phyloP scores from a whole-genome alignment of 2,113 vertebrate genomes.

The Psittacula cyanocephala region DNA sequence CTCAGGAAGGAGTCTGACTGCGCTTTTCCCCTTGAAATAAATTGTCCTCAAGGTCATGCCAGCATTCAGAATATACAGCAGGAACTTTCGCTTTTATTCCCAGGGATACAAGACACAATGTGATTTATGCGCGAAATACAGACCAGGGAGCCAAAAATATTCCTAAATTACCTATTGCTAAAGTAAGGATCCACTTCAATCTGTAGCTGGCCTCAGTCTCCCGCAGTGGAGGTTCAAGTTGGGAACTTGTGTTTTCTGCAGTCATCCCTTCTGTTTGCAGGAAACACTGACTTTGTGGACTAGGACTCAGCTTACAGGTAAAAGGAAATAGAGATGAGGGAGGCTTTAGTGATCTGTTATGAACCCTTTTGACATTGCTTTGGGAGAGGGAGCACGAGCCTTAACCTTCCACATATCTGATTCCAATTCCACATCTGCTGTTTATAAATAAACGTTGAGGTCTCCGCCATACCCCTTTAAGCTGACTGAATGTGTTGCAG shows the following conservation, averaged over 20 bases:
- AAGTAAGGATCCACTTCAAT: not conserved
- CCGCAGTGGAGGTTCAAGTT: not conserved
- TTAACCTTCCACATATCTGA: not conserved
- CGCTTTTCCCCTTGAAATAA: slow-evolving; percentile 18
- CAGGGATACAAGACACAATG: not conserved
- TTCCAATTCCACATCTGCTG: not conserved
- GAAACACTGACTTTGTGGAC: not conserved
- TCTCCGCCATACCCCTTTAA: not conserved
- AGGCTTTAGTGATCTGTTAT: not conserved
- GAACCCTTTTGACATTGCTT: not conserved
- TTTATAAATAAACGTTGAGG: not conserved
- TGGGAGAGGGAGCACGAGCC: not conserved
- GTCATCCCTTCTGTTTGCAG: not conserved
- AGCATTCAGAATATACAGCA: not conserved
- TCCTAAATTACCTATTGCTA: not conserved
- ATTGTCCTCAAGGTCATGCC: slow-evolving; percentile 28
- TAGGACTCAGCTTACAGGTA: not conserved
- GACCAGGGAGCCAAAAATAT: not conserved
- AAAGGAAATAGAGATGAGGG: not conserved
- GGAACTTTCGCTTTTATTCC: not conserved
- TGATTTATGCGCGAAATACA: not conserved
- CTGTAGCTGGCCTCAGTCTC: not conserved
- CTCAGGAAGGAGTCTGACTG: not conserved
- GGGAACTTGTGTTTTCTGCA: not conserved
- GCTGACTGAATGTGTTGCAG: not conserved